Evolutionary conservation across 2,113 vertebrate genomes (phyloP).

Genomic region (Phocoena sinus): DNA sequence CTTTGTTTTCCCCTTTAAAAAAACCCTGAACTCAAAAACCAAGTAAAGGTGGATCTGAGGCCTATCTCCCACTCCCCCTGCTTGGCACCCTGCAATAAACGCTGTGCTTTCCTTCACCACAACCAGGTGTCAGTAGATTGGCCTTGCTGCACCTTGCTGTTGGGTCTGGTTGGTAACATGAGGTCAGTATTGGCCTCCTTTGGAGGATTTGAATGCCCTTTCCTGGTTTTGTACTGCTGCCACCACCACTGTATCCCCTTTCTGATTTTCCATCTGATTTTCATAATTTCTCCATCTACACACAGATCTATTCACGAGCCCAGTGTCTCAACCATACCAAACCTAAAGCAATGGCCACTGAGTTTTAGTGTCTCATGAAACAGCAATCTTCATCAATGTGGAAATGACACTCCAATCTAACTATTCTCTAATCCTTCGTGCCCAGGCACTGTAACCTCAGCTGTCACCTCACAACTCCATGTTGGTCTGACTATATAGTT

Average conservation of each 20-base stretch:
- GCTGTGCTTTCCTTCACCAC: background rate
- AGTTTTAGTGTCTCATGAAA: background rate
- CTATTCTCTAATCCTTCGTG: background rate
- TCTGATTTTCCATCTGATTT: background rate
- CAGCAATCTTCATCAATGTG: background rate
- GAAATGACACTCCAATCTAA: background rate
- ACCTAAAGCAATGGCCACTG: background rate
- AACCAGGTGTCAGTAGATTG: background rate
- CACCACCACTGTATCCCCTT: background rate
- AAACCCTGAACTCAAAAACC: background rate
- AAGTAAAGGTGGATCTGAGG: background rate
- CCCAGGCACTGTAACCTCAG: background rate
- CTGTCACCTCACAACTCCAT: background rate
- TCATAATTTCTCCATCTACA: background rate
- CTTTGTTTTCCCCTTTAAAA: background rate
- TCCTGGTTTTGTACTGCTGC: background rate
- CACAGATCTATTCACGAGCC: background rate
- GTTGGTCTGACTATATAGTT: background rate
- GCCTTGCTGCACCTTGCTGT: background rate
- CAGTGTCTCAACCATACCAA: background rate
- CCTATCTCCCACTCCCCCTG: background rate
- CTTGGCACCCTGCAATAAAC: background rate
- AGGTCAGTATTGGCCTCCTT: background rate
- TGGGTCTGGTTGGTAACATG: background rate
- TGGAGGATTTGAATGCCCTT: background rate